Percentiles rank a stretch among this genome's conserved stretches.
Conservation (phyloP, 2,888 invertebrate genomes). For the Andrena camellia region DNA sequence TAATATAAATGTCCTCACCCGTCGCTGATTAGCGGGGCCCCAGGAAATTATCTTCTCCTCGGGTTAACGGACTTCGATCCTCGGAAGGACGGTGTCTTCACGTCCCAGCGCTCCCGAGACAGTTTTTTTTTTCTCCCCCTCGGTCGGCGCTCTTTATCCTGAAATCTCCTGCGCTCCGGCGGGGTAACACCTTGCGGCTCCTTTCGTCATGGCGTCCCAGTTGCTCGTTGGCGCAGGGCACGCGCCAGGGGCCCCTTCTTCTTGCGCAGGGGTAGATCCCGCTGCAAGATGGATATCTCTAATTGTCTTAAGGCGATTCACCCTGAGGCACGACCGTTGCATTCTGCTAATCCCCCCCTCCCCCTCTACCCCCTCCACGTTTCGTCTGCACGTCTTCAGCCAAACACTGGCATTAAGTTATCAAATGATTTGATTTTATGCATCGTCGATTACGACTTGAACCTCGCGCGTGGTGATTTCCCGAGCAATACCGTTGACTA, state of each 20-base stretch:
- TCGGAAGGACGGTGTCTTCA: conserved; percentile 40
- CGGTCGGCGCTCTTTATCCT: conserved; percentile 67
- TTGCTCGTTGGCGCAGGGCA: conserved; percentile 60
- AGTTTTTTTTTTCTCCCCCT: conserved; percentile 36
- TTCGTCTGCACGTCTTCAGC: conserved; percentile 3
- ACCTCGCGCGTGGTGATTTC: too few species aligned
- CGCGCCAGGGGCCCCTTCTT: conserved; percentile 49
- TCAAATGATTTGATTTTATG: neutral
- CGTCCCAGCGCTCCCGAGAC: conserved; percentile 36
- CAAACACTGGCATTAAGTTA: neutral
- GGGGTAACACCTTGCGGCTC: conserved; percentile 73
- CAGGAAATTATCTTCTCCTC: conserved; percentile 3
- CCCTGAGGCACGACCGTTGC: conserved; percentile 71
- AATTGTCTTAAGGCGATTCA: conserved; percentile 74
- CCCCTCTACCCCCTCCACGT: conserved; percentile 24
- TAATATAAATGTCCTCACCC: neutral
- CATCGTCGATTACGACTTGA: too few species aligned
- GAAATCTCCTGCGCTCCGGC: conserved; percentile 70
- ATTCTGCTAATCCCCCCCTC: conserved; percentile 59
- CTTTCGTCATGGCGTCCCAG: conserved; percentile 56
- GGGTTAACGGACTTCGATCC: conserved; percentile 46
- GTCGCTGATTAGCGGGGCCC: neutral
- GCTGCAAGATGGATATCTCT: conserved; percentile 75
- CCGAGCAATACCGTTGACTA: too few species aligned
- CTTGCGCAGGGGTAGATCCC: conserved; percentile 59